phyloP scores from a whole-genome alignment of 2,797 vertebrate species.

The Cyprinodon diabolis region DNA sequence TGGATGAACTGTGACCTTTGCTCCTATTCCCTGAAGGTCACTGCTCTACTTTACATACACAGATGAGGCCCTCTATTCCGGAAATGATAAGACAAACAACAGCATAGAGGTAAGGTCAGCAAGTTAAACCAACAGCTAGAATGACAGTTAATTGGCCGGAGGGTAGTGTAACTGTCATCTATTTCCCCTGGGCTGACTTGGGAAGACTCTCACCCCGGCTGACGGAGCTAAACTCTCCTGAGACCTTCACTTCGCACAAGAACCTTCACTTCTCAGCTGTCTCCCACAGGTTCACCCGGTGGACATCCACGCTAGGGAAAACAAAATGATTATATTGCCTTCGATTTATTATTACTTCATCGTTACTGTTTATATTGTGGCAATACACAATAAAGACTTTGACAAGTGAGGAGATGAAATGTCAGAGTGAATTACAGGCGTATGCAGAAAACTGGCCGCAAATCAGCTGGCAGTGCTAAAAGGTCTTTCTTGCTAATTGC shows the following conservation, averaged over 20 bases:
- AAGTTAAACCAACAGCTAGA: conserved; percentile 87
- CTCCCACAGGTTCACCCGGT: conserved; percentile 80
- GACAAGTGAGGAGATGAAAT: conserved; percentile 79
- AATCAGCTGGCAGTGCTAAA: conserved; percentile 77
- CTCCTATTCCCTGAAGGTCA: conserved; percentile 78
- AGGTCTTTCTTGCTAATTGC: conserved; percentile 79
- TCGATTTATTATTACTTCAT: conserved; percentile 79
- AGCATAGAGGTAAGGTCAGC: conserved; percentile 79
- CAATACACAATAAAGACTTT: conserved; percentile 75
- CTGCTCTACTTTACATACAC: conserved; percentile 82
- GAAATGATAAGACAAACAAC: conserved; percentile 85
- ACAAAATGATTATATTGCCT: conserved; percentile 73
- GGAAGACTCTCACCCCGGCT: conserved; percentile 61
- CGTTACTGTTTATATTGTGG: conserved; percentile 78
- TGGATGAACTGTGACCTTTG: conserved; percentile 81
- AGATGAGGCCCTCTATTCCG: conserved; percentile 81
- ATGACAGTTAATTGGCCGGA: conserved; percentile 85
- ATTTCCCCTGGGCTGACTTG: conserved; percentile 75
- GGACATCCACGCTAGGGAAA: conserved; percentile 66
- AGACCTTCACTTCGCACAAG: conserved; percentile 60
- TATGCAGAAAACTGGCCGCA: conserved; percentile 73
- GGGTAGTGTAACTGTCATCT: conserved; percentile 85
- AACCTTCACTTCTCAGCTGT: conserved; percentile 75
- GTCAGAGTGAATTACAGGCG: conserved; percentile 82
- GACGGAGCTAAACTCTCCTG: conserved; percentile 58